Evolutionary conservation across 2,888 invertebrate species (phyloP), one percentile per base, ranked within the genome.

Genomic region (Stenodema calcarata): DNA sequence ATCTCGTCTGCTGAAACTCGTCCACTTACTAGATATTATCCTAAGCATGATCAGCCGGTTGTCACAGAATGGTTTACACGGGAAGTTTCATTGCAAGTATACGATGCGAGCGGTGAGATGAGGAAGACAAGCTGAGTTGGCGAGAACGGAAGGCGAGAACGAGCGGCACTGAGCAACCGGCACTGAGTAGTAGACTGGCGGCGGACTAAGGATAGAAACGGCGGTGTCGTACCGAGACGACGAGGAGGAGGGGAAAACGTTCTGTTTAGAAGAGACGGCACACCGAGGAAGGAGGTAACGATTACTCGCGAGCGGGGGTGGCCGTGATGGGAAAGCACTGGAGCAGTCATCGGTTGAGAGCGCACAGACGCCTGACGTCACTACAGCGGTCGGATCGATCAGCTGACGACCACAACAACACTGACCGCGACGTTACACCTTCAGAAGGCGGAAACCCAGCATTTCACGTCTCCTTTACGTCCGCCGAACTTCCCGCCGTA

Each of bases 21-120:
- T 87, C 88, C 88, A 88, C 81, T 88, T 88, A 73, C 70, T 78
- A 44, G 88, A 88, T 18, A 88, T 54, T n/a, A 88, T 88, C 35
- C 88, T 87, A 41, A 88, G 87, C 88, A 88, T 88, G 70, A 69
- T 69, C 82, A 41, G 35, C 35, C 6, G 41, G 30, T 35, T 9
- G 30, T 35, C 82, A 47, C 69, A 12, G 44, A 30, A 23, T 62
- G 30, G 54, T 35, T 81, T 41, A 82, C 82, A 69, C 27, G 42
- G 69, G 62, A 82, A 62, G 47, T 69, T 27, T 27, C 69, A 82
- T 82, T 28, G 35, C n/a, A 70, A n/a, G n/a, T 54, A 35, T 28
- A 73, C 73, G n/a, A 35, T 18, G 73, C 11, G 35, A 28, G 73
- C 2, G 28, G 73, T 30, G 30, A 9, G 14, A 35, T 16, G 1